Evolutionary conservation across 2,797 vertebrate genomes (phyloP), one percentile per base, ranked within the genome.

Genomic region (Aulostomus chinensis): DNA sequence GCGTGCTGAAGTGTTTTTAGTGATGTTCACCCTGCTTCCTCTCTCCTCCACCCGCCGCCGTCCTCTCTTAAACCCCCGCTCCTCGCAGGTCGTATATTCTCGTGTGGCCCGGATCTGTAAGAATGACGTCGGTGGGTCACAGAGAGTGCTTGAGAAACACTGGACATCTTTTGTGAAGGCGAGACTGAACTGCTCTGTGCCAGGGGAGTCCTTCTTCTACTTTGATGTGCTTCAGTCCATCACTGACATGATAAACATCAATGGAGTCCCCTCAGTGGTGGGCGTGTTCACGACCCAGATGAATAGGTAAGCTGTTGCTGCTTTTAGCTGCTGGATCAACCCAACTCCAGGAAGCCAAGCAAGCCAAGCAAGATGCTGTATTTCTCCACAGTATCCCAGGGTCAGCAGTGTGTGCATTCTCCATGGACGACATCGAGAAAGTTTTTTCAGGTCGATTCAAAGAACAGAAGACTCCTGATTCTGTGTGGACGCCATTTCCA

Each of bases 141-240:
- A 98, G 69, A 91, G 97, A 31, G 97, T 99, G 47, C 85, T 99
- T 56, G 97, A 99, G 75, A 98, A 98, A 78, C 96, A 98, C 52
- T 99, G 97, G 97, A 99, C 97, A 0, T 98, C 97, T 0, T 99
- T 99, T 33, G 89, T 98, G 49, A 99, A 99, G 81, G 96, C 97
- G 7, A 89, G 97, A 13, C 92, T 99, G 28, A 99, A 98, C 85
- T 99, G 97, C 65, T 99, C 97, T 0, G 95, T 99, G 59, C 96
- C 97, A 0, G 97, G 97, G 39, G 97, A 99, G 85, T 98, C 97
- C 0, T 98, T 98, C 82, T 99, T 99, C 90, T 99, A 99, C 87
- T 99, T 99, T 3, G 96, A 99, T 42, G 95, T 98, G 17, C 92
- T 99, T 20, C 97, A 99, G 88, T 95, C 97, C 40, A 88, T 99